Conservation (phyloP, 2,113 vertebrate genomes). For the Brachyistius frenatus region DNA sequence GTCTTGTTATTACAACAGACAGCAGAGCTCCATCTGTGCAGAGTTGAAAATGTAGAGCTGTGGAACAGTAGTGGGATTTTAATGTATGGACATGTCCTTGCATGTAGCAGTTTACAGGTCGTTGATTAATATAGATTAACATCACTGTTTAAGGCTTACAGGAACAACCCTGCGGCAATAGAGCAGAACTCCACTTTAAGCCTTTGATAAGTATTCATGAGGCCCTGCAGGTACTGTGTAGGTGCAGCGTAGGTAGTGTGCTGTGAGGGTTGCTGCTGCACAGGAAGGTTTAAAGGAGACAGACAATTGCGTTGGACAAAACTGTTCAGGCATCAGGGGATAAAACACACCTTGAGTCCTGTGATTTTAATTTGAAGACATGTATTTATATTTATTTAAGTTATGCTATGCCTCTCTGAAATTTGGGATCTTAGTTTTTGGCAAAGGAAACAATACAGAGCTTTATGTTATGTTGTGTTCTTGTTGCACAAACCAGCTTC, state of each 20-base stretch:
- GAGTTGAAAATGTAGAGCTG: neutral
- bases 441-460: no score
- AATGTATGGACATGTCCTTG: neutral
- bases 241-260: neutral
- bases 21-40: neutral
- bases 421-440: neutral
- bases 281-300: neutral
- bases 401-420: neutral
- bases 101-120: conserved; percentile 2
- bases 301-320: no score
- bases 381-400: neutral
- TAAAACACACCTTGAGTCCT: neutral
- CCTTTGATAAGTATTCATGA: conserved; percentile 32
- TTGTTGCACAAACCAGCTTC: neutral
- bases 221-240: neutral
- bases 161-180: neutral
- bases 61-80: neutral
- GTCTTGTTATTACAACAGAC: neutral
- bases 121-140: conserved; percentile 13
- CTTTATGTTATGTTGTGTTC: no score
- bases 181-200: conserved; percentile 8
- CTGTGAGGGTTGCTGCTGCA: neutral
- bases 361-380: neutral
- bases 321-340: neutral
- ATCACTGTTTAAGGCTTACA: conserved; percentile 24